Percentiles rank a stretch among this genome's conserved stretches.
These are phyloP conservation scores for Parnassius mnemosyne DNA, from an alignment of 2,888 invertebrate species.

Conservation along the genomic window DNA sequence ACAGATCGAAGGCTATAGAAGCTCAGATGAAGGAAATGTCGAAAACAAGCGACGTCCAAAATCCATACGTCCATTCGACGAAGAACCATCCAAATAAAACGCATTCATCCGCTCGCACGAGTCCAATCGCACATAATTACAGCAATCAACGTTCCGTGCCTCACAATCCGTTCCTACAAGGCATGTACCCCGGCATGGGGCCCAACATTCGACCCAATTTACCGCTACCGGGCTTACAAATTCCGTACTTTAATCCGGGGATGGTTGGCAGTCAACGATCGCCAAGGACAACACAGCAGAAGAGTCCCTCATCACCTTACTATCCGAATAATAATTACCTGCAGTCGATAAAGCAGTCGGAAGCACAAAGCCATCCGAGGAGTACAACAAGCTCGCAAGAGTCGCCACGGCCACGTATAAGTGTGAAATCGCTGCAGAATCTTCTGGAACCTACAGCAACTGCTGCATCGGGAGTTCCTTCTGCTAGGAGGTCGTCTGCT, in stretches of 20 bases:
- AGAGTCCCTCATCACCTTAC: slow-evolving; percentile 70
- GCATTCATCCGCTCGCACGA: slow-evolving; percentile 72
- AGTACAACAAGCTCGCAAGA: slow-evolving; percentile 58
- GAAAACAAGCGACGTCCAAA: slow-evolving; percentile 65
- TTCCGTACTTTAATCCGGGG: slow-evolving; percentile 68
- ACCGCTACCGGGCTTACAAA: slow-evolving; percentile 63
- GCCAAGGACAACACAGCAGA: slow-evolving; percentile 56
- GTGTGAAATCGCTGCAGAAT: slow-evolving; percentile 83
- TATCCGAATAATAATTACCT: slow-evolving; percentile 71
- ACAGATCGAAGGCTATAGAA: slow-evolving; percentile 58
- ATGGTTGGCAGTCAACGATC: slow-evolving; percentile 62
- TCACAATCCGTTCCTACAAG: slow-evolving; percentile 59
- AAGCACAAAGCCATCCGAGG: slow-evolving; percentile 45
- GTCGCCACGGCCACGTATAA: slow-evolving; percentile 80
- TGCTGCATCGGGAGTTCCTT: slow-evolving; percentile 54
- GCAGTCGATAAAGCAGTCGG: slow-evolving; percentile 62
- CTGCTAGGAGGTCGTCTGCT: slow-evolving; percentile 59
- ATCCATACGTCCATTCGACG: slow-evolving; percentile 68
- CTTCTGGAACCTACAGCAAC: slow-evolving; percentile 77
- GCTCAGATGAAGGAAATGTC: slow-evolving; percentile 62
- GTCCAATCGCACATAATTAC: slow-evolving; percentile 72
- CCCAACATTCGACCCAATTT: slow-evolving; percentile 58
- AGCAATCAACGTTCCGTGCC: slow-evolving; percentile 58
- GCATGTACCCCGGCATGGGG: slow-evolving; percentile 66
- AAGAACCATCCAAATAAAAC: slow-evolving; percentile 63